A percentile compares a stretch with the other conserved stretches of the same genome.
phyloP scores from a whole-genome alignment of 2,113 vertebrate species.

The Corythornis madagascariensis region DNA sequence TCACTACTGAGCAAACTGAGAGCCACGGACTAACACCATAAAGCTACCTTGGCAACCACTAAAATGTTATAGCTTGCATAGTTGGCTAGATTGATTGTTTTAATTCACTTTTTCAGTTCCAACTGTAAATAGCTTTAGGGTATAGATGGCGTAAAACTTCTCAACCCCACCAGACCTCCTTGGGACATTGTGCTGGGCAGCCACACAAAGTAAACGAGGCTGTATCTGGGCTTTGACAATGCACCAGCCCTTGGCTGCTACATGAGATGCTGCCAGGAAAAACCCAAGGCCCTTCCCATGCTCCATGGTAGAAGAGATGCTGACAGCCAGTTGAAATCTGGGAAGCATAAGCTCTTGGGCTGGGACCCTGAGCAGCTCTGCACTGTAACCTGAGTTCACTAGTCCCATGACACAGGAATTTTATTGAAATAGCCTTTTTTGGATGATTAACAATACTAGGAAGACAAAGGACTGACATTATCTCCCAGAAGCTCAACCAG shows the following conservation, averaged over 20 bases:
- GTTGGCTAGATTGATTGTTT: conserved; percentile 4
- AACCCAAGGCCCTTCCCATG: not conserved
- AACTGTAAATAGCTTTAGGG: not conserved
- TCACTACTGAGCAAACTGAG: not conserved
- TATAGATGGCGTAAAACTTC: not conserved
- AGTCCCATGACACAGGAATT: not conserved
- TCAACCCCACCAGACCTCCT: not conserved
- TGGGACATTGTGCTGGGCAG: not conserved
- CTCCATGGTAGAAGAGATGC: not conserved
- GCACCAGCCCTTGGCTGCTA: not conserved
- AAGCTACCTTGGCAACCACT: not conserved
- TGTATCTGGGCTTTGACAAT: not conserved
- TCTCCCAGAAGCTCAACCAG: not conserved
- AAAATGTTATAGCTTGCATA: not conserved
- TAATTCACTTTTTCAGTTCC: conserved; percentile 30
- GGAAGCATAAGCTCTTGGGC: not conserved
- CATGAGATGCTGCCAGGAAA: not conserved
- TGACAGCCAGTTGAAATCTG: not conserved
- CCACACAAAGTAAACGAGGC: not conserved
- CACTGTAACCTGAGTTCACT: not conserved
- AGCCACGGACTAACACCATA: not conserved
- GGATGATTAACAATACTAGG: not conserved
- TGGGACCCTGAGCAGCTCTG: not conserved
- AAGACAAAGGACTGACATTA: not conserved
- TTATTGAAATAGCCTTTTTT: not conserved